Evolutionary conservation across 2,888 invertebrate species (phyloP), one percentile per base, ranked within the genome.

Genomic region (Torymus aiolomorphi): DNA sequence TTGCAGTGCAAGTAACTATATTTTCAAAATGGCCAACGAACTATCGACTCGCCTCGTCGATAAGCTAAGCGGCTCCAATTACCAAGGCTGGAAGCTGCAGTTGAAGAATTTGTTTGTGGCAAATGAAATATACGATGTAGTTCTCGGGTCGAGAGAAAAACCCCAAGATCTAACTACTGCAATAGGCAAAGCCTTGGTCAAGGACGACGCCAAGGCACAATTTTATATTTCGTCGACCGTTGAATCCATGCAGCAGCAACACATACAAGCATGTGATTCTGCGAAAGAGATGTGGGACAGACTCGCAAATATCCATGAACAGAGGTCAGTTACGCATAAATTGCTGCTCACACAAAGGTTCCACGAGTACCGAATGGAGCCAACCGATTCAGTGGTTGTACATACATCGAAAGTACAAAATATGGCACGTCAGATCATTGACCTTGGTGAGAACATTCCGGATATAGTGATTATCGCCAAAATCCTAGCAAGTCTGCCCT

Each of bases 261-360:
- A 61, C 71, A 82, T 10, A 63, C n/a, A 84, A 12, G 82, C 81
- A 20, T 83, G 83, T 59, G 18, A 73, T 0, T 80, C 76, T 3
- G 81, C 82, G 13, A 4, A 76, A 3, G 74, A 82, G 14, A 84
- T 83, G 82, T 84, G 83, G 83, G 24, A 79, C 2, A 84, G 82
- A 61, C 52, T 84, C n/a, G 14, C 59, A 49, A n/a, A n/a, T 77
- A 20, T 76, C 82, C 24, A n/a, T n/a, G n/a, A n/a, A n/a, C n/a
- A n/a, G n/a, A n/a, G n/a, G n/a, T n/a, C n/a, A n/a, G n/a, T n/a
- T 80, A 84, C 20, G 82, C 83, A 63, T 83, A 84, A 51, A 84
- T 83, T 61, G 82, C 83, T 0, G 82, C 73, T 59, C n/a, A 31
- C 83, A 51, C 77, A 82, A 70, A 62, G 52, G 16, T 84, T 83